A percentile compares a stretch with the other conserved stretches of the same genome.
Conservation (phyloP, 2,797 vertebrate genomes). For the Bovichtus diacanthus region DNA sequence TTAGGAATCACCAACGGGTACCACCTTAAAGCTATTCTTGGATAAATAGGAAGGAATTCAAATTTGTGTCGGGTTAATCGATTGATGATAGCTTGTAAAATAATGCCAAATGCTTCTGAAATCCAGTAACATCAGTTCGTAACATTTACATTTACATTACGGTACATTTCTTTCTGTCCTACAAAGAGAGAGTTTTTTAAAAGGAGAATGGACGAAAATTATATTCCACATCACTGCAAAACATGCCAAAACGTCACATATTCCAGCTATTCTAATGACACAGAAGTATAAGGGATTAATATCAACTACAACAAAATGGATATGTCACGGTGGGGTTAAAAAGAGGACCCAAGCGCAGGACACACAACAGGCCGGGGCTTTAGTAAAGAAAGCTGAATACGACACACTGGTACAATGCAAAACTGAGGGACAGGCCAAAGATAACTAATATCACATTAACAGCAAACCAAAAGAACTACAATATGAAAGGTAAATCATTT, state of each 20-base stretch:
- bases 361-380: too few relatives aligned
- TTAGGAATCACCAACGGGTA: neutral
- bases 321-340: too few relatives aligned
- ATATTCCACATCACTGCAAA: neutral
- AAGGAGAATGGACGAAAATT: neutral
- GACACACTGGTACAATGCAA: too few relatives aligned
- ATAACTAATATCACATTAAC: neutral
- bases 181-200: too few relatives aligned
- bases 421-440: too few relatives aligned
- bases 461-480: neutral
- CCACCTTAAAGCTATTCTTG: neutral
- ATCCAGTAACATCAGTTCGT: slow-evolving; percentile 5
- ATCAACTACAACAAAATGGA: neutral
- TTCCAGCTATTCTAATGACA: neutral
- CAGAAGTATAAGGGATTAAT: neutral
- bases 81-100: neutral
- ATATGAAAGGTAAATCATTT: too few relatives aligned
- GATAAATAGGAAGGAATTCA: neutral
- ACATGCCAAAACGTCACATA: neutral
- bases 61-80: neutral
- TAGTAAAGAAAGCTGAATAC: too few relatives aligned
- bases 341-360: too few relatives aligned
- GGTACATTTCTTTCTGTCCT: too few relatives aligned
- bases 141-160: too few relatives aligned
- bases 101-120: neutral